Base-by-base conservation (phyloP, 2,797 vertebrate species). In the Prunella strophiata region DNA sequence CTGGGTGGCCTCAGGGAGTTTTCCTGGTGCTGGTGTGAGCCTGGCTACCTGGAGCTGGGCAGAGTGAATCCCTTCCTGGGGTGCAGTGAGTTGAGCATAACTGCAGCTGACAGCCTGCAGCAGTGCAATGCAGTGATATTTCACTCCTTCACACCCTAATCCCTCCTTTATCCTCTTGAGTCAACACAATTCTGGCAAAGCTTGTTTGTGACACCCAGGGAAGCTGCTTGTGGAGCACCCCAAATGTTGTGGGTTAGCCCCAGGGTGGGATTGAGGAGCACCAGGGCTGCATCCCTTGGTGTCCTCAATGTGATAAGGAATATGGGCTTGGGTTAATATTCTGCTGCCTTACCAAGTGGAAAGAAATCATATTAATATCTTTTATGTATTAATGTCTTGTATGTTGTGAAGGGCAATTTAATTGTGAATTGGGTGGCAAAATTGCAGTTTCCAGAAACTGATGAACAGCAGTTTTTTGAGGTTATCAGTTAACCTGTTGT, bases 401-500 rank as follows among this genome's bases (percentile, higher is more conserved):
- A 9, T 93, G 52, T 89, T 94, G 68, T 91, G 84, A 63, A 76
- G 55, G 55, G 25, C 82, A 83, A 89, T 95, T 94, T 89, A 92
- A 71, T 81, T 92, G 84, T 93, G 79, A 89, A 50, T 79, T 62
- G 36, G 30, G 65, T 94, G 61, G 85, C 91, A 63, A 72, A 90
- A 95, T 86, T 96, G 81, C 59, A 59, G 59, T 96, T 91, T 92
- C 79, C 91, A 61, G 17, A 74, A 80, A 75, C 84, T 96, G 94
- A 97, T 92, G 80, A 93, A 93, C 74, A 94, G 80, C 85, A 62
- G 20, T 43, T 96, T 98, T 96, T 89, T 84, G 71, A 95, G 94
- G 81, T 89, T 96, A 96, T 97, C 97, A 92, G 42, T 97, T 98
- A 94, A 97, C 97, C 96, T 97, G 84, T 75, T 93, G 42, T 96